These are phyloP conservation scores for Charaxes varanes DNA, from an alignment of 1,140 invertebrate genomes.

Conservation along the genomic window DNA sequence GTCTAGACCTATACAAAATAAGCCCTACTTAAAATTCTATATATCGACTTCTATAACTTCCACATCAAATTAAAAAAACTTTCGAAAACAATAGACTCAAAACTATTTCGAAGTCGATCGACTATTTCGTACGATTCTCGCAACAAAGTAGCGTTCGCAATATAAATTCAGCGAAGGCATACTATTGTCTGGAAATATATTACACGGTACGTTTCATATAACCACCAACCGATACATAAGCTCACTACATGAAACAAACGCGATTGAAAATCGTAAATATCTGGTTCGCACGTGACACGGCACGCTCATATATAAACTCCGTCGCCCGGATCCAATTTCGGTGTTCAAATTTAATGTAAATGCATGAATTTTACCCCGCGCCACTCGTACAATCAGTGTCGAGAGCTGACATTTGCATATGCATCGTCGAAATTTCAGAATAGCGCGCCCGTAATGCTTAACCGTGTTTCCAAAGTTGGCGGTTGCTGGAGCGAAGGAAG, in stretches of 20 bases:
- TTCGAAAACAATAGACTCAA: no score
- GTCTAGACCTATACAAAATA: no score
- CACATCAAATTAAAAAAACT: no score
- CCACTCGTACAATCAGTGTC: slow-evolving; percentile 70
- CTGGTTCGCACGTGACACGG: slow-evolving; percentile 46
- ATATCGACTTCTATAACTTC: no score
- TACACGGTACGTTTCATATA: no score
- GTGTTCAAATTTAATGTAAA: slow-evolving; percentile 71
- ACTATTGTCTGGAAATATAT: no score
- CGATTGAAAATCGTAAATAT: slow-evolving; percentile 69
- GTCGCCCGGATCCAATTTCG: slow-evolving; percentile 59
- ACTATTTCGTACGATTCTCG: no score
- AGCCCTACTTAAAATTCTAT: no score
- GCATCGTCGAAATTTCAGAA: slow-evolving; percentile 64
- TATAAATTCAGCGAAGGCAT: no score
- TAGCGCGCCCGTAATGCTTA: slow-evolving; percentile 59
- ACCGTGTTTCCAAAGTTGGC: slow-evolving; percentile 60
- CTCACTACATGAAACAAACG: slow-evolving; percentile 26
- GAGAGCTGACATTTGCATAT: slow-evolving; percentile 71
- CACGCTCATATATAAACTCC: slow-evolving; percentile 51
- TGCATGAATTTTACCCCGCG: slow-evolving; percentile 67
- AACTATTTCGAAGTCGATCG: no score
- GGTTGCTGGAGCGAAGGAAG: slow-evolving; percentile 42
- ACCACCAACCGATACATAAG: slow-evolving; percentile 11
- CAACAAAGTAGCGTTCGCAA: no score